Evolutionary conservation across 2,113 vertebrate species (phyloP).

Genomic region (Silurus glanis): DNA sequence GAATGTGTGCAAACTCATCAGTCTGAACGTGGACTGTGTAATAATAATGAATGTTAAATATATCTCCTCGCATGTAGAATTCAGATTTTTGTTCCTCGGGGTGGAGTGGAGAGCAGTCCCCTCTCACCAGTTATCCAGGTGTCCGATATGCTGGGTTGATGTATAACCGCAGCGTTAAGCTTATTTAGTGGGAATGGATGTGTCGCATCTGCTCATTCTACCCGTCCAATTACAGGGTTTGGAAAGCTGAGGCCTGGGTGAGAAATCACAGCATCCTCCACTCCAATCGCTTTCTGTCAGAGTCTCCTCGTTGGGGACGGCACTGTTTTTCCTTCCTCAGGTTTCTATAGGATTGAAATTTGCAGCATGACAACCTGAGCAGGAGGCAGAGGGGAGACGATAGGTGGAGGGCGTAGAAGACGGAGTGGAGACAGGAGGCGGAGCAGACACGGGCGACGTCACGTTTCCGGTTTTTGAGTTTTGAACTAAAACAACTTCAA

Average conservation of each 20-base stretch:
- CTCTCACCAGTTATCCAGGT: conserved; percentile 43
- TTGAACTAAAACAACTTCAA: not conserved
- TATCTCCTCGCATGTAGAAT: not conserved
- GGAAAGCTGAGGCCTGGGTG: conserved; percentile 48
- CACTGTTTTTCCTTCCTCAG: conserved; percentile 51
- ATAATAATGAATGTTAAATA: not conserved
- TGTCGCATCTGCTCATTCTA: conserved; percentile 67
- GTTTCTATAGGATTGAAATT: conserved; percentile 44
- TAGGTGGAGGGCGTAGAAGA: too few relatives aligned
- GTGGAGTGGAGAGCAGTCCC: not conserved
- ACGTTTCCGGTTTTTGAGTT: conserved; percentile 27
- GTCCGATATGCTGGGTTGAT: conserved; percentile 52
- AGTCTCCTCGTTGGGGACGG: conserved; percentile 51
- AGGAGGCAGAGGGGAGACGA: conserved; percentile 25
- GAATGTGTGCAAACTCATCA: not conserved
- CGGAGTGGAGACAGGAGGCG: not conserved
- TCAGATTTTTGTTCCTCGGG: not conserved
- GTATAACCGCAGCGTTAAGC: conserved; percentile 64
- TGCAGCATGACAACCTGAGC: conserved; percentile 10
- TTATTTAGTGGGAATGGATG: conserved; percentile 66
- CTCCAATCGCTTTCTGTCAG: conserved; percentile 62
- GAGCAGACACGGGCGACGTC: not conserved
- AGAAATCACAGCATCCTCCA: conserved; percentile 38
- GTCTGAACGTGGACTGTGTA: not conserved
- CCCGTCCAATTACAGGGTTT: conserved; percentile 56